These are phyloP conservation scores for Acrocera orbiculus DNA, from an alignment of 2,888 invertebrate species.

Conservation along the genomic window DNA sequence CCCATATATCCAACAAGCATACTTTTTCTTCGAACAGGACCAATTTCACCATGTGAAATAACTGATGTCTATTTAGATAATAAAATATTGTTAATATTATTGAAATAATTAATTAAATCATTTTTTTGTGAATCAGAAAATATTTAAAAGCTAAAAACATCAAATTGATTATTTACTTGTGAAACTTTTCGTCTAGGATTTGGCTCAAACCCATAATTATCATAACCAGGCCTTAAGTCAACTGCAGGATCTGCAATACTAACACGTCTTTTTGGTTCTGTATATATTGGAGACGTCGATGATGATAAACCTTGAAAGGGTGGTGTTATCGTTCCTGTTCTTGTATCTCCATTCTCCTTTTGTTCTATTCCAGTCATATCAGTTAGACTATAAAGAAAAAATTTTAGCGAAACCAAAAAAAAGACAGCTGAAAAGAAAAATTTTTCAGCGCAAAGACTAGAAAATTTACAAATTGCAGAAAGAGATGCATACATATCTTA, in stretches of 20 bases:
- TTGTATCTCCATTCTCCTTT: no score
- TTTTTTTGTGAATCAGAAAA: no score
- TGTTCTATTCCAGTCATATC: no score
- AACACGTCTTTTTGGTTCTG: conserved; percentile 39
- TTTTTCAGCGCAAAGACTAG: no score
- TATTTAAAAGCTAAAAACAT: no score
- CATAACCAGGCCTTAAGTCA: conserved; percentile 38
- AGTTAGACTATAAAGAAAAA: no score
- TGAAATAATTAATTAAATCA: conserved; percentile 14
- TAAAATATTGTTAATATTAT: conserved; percentile 30
- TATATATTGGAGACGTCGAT: conserved; percentile 14
- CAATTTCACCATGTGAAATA: conserved; percentile 39
- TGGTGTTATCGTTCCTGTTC: not conserved
- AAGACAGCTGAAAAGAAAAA: no score
- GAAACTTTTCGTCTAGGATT: conserved; percentile 32
- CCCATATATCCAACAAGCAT: conserved; percentile 42
- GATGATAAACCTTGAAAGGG: conserved; percentile 2
- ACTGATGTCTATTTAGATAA: conserved; percentile 33
- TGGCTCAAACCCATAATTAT: conserved; percentile 47
- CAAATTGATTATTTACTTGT: conserved; percentile 20
- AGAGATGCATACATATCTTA: no score
- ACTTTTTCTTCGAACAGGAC: conserved; percentile 53
- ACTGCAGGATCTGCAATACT: conserved; percentile 40
- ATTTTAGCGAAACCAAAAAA: no score
- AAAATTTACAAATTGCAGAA: no score